Evolutionary conservation across 1,140 invertebrate genomes (phyloP).

Genomic region (Drosophila ambigua): DNA sequence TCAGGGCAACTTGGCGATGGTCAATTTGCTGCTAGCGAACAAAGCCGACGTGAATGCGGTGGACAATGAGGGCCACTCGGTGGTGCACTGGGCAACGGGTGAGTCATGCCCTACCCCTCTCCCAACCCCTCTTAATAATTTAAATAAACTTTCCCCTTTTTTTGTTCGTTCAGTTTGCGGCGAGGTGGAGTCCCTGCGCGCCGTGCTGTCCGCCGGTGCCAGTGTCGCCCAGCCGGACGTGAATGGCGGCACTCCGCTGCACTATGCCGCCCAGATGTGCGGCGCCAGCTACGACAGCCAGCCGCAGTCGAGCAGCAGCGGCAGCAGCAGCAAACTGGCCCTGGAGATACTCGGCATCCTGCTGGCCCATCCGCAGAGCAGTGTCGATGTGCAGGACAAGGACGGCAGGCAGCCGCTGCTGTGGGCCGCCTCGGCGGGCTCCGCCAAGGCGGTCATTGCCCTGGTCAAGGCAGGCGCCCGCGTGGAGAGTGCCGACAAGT

Average conservation of each 20-base stretch:
- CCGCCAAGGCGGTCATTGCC: constrained; percentile 93
- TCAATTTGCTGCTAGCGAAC: constrained; percentile 91
- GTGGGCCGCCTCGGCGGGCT: constrained; percentile 98
- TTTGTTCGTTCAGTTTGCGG: constrained; percentile 89
- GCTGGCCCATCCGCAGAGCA: constrained; percentile 89
- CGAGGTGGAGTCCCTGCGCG: constrained; percentile 93
- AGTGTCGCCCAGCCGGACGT: constrained; percentile 94
- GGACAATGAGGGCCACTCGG: constrained; percentile 97
- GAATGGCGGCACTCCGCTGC: constrained; percentile 96
- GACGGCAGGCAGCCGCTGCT: constrained; percentile 96
- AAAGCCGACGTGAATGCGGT: constrained; percentile 94
- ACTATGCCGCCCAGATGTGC: constrained; percentile 99
- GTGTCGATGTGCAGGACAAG: constrained; percentile 93
- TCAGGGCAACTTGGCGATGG: constrained; percentile 92
- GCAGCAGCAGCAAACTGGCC: constrained; percentile 85
- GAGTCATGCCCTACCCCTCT: too few species aligned
- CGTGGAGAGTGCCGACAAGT: constrained; percentile 91
- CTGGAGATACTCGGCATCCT: constrained; percentile 93
- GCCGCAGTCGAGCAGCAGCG: constrained; percentile 51
- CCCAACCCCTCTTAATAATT: too few species aligned
- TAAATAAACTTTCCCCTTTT: neutral
- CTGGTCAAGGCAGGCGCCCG: constrained; percentile 93
- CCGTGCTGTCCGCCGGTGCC: constrained; percentile 93
- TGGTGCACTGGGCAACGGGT: constrained; percentile 99
- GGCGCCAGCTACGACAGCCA: constrained; percentile 90